These are phyloP conservation scores for Aleadryas rufinucha DNA, from an alignment of 2,113 vertebrate genomes.

Conservation along the genomic window DNA sequence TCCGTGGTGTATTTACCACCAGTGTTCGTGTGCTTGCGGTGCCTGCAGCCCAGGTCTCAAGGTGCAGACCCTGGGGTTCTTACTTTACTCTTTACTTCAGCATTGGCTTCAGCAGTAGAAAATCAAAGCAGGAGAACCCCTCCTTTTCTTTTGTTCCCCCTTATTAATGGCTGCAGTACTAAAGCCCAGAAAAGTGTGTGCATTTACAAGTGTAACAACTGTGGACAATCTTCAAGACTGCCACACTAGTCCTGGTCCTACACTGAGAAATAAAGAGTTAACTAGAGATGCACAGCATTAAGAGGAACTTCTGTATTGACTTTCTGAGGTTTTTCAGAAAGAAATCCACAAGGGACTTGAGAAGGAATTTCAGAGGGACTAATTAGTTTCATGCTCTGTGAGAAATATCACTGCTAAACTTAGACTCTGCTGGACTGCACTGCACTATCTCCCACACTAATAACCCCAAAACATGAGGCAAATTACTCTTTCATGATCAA, in stretches of 20 bases:
- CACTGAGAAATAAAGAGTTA: not conserved
- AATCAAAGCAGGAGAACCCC: not conserved
- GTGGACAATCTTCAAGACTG: not conserved
- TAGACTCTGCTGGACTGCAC: not conserved
- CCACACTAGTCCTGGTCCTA: not conserved
- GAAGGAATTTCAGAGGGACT: conserved; percentile 12
- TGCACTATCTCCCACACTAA: not conserved
- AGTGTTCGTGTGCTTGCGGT: not conserved
- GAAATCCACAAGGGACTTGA: not conserved
- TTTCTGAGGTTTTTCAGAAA: not conserved
- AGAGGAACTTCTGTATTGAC: not conserved
- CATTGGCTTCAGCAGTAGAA: not conserved
- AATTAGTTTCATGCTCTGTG: not conserved
- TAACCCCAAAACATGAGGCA: not conserved
- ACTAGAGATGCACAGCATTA: not conserved
- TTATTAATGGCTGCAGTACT: not conserved
- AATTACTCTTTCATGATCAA: not conserved
- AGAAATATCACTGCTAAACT: not conserved
- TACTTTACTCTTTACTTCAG: not conserved
- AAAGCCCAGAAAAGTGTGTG: not conserved
- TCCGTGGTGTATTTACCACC: fast-evolving
- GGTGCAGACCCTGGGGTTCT: not conserved
- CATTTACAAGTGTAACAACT: not conserved
- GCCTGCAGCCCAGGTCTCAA: not conserved
- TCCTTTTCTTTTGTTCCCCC: fast-evolving